Evolutionary conservation across 2,113 vertebrate genomes (phyloP), one percentile per base, ranked within the genome.

Genomic region (Callocephalon fimbriatum): DNA sequence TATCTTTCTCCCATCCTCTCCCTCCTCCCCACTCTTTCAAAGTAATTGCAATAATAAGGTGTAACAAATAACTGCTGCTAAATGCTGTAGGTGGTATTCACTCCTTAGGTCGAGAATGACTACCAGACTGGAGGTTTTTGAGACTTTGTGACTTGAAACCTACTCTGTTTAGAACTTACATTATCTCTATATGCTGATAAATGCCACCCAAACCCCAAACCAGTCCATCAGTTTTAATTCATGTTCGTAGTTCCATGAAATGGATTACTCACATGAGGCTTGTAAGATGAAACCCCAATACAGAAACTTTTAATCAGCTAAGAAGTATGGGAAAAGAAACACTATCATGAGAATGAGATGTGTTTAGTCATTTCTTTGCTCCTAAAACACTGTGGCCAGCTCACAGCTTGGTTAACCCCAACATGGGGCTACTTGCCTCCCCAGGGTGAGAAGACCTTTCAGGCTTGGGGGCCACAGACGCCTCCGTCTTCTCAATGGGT

Each of bases 271-370:
- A 86, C 70, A 66, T 7, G 19, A 82, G 45, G 29, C 25, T 83
- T 45, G 22, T 90, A 62, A 96, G 48, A 76, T 38, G 53, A 96
- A 93, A 92, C 38, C n/a, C 75, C 70, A 77, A 83, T 75, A 90
- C 6, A 88, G 75, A 90, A 95, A 95, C 59, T 94, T 92, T 38
- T 68, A 75, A 93, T 67, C 53, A 92, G 54, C 15, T 83, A 62
- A 74, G 68, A 95, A 71, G 72, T 54, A 59, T 68, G 66, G 47
- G 89, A 29, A 70, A 94, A 90, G 90, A 94, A 75, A 35, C 4
- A 86, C 56, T 47, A 71, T 47, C 31, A 1, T 13, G 12, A 86
- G 40, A 4, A 1, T 48, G 74, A 92, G 8, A 16, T 12, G 47
- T 61, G 72, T 71, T 86, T 86, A 89, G 72, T 92, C 19, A 81